Evolutionary conservation across 2,797 vertebrate species (phyloP), one percentile per base, ranked within the genome.

Genomic region (Octomys mimax): DNA sequence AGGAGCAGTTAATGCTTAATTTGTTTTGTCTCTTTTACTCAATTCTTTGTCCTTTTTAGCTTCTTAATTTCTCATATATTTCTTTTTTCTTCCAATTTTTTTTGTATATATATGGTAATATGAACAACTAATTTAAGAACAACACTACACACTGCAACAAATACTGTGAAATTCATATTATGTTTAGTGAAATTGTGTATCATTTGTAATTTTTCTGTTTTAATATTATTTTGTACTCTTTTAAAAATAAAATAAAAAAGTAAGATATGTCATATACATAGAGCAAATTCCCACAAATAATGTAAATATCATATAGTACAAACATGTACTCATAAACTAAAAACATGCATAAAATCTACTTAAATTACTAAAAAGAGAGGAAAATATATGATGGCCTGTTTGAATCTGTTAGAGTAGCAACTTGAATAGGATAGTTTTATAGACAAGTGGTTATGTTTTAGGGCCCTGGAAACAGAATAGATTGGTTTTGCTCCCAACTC

Each of bases 401-500:
- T 90, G 26, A 90, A 78, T 89, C 31, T 87, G 36, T 87, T 57
- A 62, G 4, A 66, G 19, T 42, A 81, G 22, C n/a, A 78, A 88
- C 78, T 19, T 92, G 7, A 79, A 61, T 21, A 84, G 83, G 11
- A 31, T 71, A 19, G 1, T 18, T 49, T 3, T 91, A 57, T 77
- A 70, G 6, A 4, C 12, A n/a, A 33, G 7, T 78, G 21, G 7
- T 62, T 88, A 81, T 92, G 71, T 71, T 46, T 64, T n/a, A 28
- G 64, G 21, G 36, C 6, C 33, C 85, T 88, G 61, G 54, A 87
- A 61, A 85, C 71, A 71, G 57, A 14, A 92, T 87, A 18, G 89
- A 31, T 91, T 91, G 33, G 3, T 91, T 89, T 95, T 64, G 36
- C 12, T 92, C 83, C 62, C 70, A 89, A 86, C 1, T 91, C 21